Percentiles rank a stretch among this genome's conserved stretches.
Conservation (phyloP, 2,888 invertebrate species). For the Drosophila glabriapex region DNA sequence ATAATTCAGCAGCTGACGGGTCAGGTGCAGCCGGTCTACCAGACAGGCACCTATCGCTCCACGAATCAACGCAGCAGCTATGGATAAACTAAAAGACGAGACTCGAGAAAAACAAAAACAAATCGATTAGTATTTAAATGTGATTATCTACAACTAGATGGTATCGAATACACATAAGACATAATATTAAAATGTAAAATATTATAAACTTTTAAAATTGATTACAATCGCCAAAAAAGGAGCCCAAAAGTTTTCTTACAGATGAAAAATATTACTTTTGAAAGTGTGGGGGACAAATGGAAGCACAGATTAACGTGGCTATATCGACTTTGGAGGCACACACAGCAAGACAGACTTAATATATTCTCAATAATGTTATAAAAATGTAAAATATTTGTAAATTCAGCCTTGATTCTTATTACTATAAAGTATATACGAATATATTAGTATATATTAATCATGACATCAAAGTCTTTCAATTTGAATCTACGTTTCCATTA, state of each 20-base stretch:
- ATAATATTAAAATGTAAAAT: not conserved
- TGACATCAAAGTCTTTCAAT: accelerated
- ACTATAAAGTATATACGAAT: not conserved
- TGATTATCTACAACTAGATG: slow-evolving; percentile 30
- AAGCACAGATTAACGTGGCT: not conserved
- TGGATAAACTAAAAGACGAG: slow-evolving; percentile 34
- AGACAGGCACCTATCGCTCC: slow-evolving; percentile 62
- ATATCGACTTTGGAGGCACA: not conserved
- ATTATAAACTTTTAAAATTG: not conserved
- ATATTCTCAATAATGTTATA: not conserved
- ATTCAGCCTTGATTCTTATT: not conserved
- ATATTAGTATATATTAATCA: no score
- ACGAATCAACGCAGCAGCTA: slow-evolving; percentile 60
- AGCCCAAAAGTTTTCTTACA: not conserved
- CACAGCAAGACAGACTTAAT: not conserved
- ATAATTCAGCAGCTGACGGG: slow-evolving; percentile 84
- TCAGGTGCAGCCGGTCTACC: slow-evolving; percentile 81
- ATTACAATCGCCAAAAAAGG: not conserved
- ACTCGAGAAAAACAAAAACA: not conserved
- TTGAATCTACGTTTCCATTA: accelerated
- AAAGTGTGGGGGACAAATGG: not conserved
- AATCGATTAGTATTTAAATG: slow-evolving; percentile 32
- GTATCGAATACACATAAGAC: slow-evolving; percentile 13
- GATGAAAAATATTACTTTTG: not conserved
- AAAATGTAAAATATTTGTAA: not conserved